Evolutionary conservation across 2,113 vertebrate genomes (phyloP), one percentile per base, ranked within the genome.

Genomic region (Apodemus sylvaticus): DNA sequence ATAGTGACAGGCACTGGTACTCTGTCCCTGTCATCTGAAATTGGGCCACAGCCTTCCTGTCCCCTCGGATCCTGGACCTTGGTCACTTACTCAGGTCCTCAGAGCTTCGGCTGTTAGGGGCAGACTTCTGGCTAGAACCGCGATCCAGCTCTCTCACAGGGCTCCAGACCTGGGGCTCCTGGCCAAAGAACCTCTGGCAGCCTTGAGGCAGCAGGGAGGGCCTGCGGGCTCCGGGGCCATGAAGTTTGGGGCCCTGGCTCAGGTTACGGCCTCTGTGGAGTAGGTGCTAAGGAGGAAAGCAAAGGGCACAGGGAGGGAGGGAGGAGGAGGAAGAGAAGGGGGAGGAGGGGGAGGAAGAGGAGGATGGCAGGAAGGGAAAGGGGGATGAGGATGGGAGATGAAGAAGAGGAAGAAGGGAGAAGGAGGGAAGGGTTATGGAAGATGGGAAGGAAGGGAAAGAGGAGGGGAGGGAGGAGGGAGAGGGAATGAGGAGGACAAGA

Each of bases 71-170:
- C 10, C 20, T 3, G 7, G 26, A 64, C 76, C 53, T 74, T 58
- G 9, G 3, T 8, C 76, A 76, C 97, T 98, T 96, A 99, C 99
- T 99, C 55, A 93, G 68, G 3, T 99, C 99, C 66, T 99, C 98
- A 0, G 98, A 96, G 97, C 99, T 99, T 97, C 98, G 98, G 96
- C 98, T 99, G 76, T 99, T 99, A 0, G 98, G 99, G 0, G 98
- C 99, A 89, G 98, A 98, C 64, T 60, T 70, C 91, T 96, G 85
- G 79, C 48, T 95, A 64, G 98, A 97, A 0, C 97, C 93, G 0
- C 89, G 14, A 2, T 96, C 74, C 85, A 53, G 86, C 1, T 48
- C 86, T 74, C 53, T 96, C 53, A 81, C 62, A 0, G 87, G 7
- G 74, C 79, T 92, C 31, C 71, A 4, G 4, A 96, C 74, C 64